Evolutionary conservation across 2,888 invertebrate species (phyloP).

Genomic region (Andrena fulva): DNA sequence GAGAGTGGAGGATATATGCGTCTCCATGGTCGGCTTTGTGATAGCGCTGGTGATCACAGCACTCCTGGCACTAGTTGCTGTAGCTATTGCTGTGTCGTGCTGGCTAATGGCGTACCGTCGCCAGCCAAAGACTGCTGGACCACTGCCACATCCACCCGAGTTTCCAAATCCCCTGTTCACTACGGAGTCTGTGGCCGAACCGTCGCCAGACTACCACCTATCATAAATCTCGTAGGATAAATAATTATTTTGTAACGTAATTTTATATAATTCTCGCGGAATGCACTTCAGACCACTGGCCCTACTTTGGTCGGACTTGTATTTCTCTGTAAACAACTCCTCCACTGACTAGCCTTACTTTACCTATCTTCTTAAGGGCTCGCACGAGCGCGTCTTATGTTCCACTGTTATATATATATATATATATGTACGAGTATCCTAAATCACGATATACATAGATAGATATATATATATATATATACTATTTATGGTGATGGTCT

Average conservation of each 20-base stretch:
- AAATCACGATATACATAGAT: conserved; percentile 51
- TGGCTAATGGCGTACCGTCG: conserved; percentile 97
- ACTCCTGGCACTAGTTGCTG: conserved; percentile 95
- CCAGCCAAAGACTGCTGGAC: conserved; percentile 94
- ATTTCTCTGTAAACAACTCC: conserved; percentile 81
- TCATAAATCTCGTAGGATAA: conserved; percentile 78
- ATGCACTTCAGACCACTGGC: conserved; percentile 80
- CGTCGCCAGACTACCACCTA: conserved; percentile 91
- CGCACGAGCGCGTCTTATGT: conserved; percentile 48
- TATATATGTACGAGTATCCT: conserved; percentile 30
- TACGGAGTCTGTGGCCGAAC: conserved; percentile 92
- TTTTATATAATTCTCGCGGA: conserved; percentile 76
- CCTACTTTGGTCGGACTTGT: conserved; percentile 77
- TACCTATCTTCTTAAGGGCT: conserved; percentile 61
- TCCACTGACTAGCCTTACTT: conserved; percentile 80
- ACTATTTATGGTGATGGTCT: conserved; percentile 80
- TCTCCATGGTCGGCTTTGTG: conserved; percentile 96
- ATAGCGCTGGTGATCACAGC: conserved; percentile 97
- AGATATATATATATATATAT: conserved; percentile 48
- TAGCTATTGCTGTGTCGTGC: conserved; percentile 97
- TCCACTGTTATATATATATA: conserved; percentile 48
- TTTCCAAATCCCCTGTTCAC: conserved; percentile 97
- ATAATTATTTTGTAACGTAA: conserved; percentile 75
- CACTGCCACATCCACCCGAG: conserved; percentile 97
- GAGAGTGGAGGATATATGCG: conserved; percentile 94